Percentiles rank a stretch among this genome's conserved stretches.
Evolutionary conservation across 2,113 vertebrate genomes (phyloP).

Genomic region (Megaceryle torquata): DNA sequence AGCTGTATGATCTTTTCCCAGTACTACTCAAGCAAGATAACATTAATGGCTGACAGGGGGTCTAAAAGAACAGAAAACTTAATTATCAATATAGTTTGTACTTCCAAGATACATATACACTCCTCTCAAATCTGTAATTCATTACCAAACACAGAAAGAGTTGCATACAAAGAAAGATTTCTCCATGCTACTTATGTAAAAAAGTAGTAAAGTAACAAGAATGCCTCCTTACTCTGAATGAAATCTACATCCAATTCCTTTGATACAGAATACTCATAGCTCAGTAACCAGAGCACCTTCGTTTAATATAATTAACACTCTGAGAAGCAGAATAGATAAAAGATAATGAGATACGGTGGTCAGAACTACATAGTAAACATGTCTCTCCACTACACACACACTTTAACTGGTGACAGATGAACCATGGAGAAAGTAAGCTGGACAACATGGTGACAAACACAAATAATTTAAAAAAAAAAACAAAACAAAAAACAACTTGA

Average conservation of each 20-base stretch:
- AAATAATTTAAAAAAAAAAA: not conserved
- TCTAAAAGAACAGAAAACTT: not conserved
- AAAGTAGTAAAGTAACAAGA: not conserved
- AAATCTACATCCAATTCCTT: not conserved
- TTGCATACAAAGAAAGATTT: not conserved
- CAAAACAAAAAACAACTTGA: not conserved
- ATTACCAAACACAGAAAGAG: not conserved
- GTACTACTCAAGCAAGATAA: not conserved
- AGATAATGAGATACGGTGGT: not conserved
- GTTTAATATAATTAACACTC: not conserved
- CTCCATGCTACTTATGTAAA: not conserved
- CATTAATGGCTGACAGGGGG: not conserved
- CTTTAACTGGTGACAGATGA: fast-evolving
- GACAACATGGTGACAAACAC: not conserved
- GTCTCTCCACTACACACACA: not conserved
- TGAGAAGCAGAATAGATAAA: not conserved
- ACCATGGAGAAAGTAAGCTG: not conserved
- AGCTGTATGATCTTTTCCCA: not conserved
- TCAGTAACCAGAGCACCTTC: not conserved
- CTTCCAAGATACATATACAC: not conserved
- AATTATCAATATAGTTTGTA: not conserved
- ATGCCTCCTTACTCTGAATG: not conserved
- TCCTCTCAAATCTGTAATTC: not conserved
- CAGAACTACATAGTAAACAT: not conserved
- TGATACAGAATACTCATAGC: not conserved